Conservation (phyloP, 2,888 invertebrate genomes). For the Drosophila birchii region DNA sequence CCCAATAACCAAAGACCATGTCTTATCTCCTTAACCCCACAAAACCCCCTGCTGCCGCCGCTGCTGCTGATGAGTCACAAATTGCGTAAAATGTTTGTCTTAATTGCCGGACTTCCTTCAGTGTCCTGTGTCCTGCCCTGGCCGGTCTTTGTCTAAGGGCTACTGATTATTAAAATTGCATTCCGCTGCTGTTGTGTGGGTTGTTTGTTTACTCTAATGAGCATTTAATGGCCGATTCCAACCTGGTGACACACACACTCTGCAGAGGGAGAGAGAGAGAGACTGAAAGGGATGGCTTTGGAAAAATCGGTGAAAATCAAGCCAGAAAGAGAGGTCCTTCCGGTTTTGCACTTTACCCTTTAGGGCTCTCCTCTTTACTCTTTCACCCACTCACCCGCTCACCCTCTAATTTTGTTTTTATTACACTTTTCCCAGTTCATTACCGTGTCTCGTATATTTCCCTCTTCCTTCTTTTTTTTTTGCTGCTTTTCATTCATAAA, state of each 20-base stretch:
- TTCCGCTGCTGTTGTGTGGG: conserved; percentile 29
- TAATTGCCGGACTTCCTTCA: conserved; percentile 28
- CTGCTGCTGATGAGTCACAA: conserved; percentile 30
- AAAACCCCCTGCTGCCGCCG: not conserved
- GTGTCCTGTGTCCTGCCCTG: conserved; percentile 1
- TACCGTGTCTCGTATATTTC: conserved; percentile 5
- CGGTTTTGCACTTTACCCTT: conserved; percentile 61
- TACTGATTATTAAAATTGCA: conserved; percentile 49
- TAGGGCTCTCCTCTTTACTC: conserved; percentile 7
- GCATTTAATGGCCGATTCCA: conserved; percentile 68
- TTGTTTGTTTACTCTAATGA: conserved; percentile 60
- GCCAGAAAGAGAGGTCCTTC: conserved; percentile 27
- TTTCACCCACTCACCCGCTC: not conserved
- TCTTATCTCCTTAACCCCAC: not conserved
- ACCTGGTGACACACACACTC: conserved; percentile 50
- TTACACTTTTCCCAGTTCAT: conserved; percentile 43
- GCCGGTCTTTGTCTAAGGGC: conserved; percentile 17
- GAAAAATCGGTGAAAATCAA: not conserved
- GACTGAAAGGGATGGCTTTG: not conserved
- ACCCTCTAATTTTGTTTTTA: conserved; percentile 53
- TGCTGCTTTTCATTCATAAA: conserved; percentile 68
- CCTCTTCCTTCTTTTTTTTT: not conserved
- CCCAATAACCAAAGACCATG: not conserved
- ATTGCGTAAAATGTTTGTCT: conserved; percentile 39
- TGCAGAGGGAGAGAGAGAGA: not conserved